These are phyloP conservation scores for Philonicus albiceps DNA, from an alignment of 2,888 invertebrate species.

Conservation along the genomic window DNA sequence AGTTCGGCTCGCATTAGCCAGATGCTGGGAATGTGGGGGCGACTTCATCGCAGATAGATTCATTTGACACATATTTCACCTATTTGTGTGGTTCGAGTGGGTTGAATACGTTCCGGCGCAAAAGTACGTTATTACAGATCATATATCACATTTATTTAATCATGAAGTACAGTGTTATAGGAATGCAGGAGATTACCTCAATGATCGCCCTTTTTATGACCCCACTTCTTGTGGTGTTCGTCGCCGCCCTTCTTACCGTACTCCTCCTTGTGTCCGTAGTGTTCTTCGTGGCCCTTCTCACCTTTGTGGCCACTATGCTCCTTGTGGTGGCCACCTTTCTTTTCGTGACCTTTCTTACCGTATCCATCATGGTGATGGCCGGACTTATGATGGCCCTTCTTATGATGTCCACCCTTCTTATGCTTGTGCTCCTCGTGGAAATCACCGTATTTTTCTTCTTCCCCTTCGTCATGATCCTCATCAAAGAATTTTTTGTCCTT, in stretches of 20 bases:
- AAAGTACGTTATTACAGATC: constrained; percentile 32
- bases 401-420: constrained; percentile 82
- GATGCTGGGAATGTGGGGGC: background rate
- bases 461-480: constrained; percentile 82
- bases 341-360: constrained; percentile 72
- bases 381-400: constrained; percentile 82
- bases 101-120: constrained; percentile 4
- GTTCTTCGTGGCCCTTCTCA: constrained; percentile 78
- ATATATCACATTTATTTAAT: constrained; percentile 46
- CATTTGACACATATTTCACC: constrained; percentile 22
- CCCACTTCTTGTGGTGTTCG: constrained; percentile 79
- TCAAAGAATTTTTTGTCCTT: constrained; percentile 88
- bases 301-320: constrained; percentile 83
- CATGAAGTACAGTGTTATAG: constrained; percentile 40
- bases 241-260: constrained; percentile 83
- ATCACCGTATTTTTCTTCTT: constrained; percentile 82
- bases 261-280: constrained; percentile 76
- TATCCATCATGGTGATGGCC: constrained; percentile 72
- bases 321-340: constrained; percentile 82
- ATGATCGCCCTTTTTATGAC: constrained; percentile 50
- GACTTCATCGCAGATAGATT: constrained; percentile 14
- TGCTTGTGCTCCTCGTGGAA: constrained; percentile 81
- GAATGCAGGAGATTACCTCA: constrained; percentile 55
- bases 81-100: constrained; percentile 2
- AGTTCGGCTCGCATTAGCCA: background rate